Percentiles rank a stretch among this genome's conserved stretches.
Conservation (phyloP, 2,888 invertebrate genomes). For the Nezara viridula region DNA sequence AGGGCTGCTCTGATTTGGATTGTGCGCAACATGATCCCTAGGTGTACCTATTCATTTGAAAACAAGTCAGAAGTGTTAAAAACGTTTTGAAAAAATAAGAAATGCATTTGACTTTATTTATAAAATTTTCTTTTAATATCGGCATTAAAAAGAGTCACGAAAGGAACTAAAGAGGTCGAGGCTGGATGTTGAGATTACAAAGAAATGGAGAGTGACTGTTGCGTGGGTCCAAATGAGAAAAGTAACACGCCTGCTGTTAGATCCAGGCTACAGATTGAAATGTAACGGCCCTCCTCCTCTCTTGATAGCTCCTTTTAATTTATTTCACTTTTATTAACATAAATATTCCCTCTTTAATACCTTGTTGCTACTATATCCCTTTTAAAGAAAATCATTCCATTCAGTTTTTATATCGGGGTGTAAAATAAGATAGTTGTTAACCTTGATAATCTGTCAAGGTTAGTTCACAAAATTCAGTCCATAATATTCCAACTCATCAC, state of each 20-base stretch:
- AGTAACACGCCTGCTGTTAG: neutral
- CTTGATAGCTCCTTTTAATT: neutral
- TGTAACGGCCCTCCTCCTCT: neutral
- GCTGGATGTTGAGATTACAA: neutral
- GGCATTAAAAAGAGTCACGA: neutral
- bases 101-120: no score
- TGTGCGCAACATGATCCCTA: no score
- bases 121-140: no score
- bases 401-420: neutral
- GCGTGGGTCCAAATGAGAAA: conserved; percentile 38
- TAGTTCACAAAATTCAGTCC: no score
- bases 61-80: no score
- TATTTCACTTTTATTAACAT: neutral
- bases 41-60: no score
- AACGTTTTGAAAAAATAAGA: no score
- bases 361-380: neutral
- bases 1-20: no score
- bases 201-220: conserved; percentile 27
- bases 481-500: no score
- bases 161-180: conserved; percentile 8
- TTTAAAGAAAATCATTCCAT: neutral
- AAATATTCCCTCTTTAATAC: neutral
- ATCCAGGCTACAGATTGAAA: conserved; percentile 23
- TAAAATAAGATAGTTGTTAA: no score
- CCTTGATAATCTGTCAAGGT: no score